Base-by-base conservation (phyloP, 1,140 invertebrate species). In the Drosophila erecta region DNA sequence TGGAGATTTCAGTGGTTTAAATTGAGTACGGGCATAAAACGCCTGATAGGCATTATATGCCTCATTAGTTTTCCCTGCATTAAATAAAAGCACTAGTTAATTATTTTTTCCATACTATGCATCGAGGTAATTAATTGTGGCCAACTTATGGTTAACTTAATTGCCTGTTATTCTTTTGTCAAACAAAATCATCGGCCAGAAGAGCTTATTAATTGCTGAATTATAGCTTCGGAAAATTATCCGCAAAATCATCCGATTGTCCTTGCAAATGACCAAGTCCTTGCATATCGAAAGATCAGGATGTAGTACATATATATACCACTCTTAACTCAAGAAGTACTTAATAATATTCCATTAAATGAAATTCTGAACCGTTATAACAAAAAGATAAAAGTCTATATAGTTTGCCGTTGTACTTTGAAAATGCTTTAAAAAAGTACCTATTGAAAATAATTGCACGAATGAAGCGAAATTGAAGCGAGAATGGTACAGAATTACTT, bases 121-220 rank as follows among this genome's bases (percentile, higher is more conserved):
- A 47, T 53, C 41, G 43, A 44, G 59, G 53, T 57, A 75, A 75
- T 75, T 75, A 75, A 75, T 75, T 75, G 51, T 75, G 59, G 70
- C 37, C 44, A 74, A 74, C 70, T 75, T 75, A 64, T 61, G 70
- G 72, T 75, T 65, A 57, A 75, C 59, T 75, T 75, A 65, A 75
- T 75, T 65, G 59, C 53, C 59, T 65, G 51, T 65, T 75, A 57
- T 65, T 64, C 71, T 65, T 65, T 75, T 58, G 58, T 57, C 35
- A 75, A 75, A 70, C 43, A 70, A 53, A 69, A 27, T 24, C 59
- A 46, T 24, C 7, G 47, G 33, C 22, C 22, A 54, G 54, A 47
- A 56, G 30, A 47, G 50, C 64, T 12, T 53, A 57, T 57, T 65
- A 55, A 65, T 56, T 75, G 47, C 30, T 33, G 14, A 73, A 40